Base-by-base conservation (phyloP, 2,888 invertebrate species). In the Brachyptera risi region DNA sequence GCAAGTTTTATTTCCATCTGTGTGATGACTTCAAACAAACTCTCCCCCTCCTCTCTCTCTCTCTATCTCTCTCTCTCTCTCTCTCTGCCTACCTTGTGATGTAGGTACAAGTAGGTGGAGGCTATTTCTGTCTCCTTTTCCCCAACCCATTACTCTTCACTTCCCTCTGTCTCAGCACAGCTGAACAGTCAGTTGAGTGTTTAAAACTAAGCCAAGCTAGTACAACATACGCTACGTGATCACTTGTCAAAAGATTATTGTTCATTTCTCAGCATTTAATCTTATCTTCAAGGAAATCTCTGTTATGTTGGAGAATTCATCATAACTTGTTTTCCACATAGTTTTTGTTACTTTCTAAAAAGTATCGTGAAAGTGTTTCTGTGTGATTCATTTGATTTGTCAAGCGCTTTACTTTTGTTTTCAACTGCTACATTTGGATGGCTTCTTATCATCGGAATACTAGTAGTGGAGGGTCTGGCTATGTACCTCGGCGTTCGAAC, bases 61-160 rank as follows among this genome's bases (percentile, higher is more conserved):
- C 17, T 21, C 26, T 15, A 37, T 42, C n/a, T n/a, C n/a, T n/a
- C n/a, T n/a, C n/a, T n/a, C n/a, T n/a, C n/a, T n/a, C n/a, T n/a
- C n/a, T n/a, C n/a, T 31, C 31, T 23, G 15, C 23, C 56, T 37
- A 24, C 26, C 56, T 37, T 56, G 23, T 47, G 23, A 54, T 27
- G 49, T 40, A 15, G 44, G 15, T 24, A 44, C 31, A 38, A 40
- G 62, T 61, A 54, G 64, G 60, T 27, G 54, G 58, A 56, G 51
- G 50, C 64, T 64, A 64, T 64, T 62, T 64, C 23, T 62, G 62
- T 64, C 60, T 26, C 61, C 54, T 23, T 42, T 44, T 56, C 54
- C 26, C 27, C 27, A 42, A 51, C 31, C 19, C 21, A 51, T 51
- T 31, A 54, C 54, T 35, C 54, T 54, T 54, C 54, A 35, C 54